A percentile compares a stretch with the other conserved stretches of the same genome.
Evolutionary conservation across 2,888 invertebrate genomes (phyloP).

Genomic region (Cantharis flavilabris): DNA sequence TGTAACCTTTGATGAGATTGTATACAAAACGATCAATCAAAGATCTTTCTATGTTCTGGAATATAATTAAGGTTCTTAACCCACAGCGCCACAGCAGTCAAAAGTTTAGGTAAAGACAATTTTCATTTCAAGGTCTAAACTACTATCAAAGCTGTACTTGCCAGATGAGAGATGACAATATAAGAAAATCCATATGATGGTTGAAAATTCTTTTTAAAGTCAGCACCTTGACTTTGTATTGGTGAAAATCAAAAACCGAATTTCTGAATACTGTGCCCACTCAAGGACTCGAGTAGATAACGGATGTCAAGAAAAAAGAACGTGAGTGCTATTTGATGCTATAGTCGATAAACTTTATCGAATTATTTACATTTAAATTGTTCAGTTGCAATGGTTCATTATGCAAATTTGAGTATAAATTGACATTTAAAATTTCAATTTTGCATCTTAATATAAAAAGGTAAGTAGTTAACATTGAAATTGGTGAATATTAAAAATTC

Average conservation of each 20-base stretch:
- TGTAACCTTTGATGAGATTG: no score
- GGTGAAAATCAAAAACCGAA: background rate
- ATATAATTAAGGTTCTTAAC: no score
- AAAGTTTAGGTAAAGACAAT: no score
- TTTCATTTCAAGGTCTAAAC: no score
- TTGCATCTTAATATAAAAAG: background rate
- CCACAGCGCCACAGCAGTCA: no score
- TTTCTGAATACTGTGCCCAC: background rate
- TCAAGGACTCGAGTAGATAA: background rate
- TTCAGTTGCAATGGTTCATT: background rate
- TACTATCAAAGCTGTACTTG: no score
- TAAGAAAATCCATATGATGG: no score
- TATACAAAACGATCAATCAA: no score
- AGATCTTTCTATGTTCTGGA: background rate
- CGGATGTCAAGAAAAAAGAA: background rate
- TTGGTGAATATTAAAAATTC: constrained; percentile 1
- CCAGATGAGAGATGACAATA: no score
- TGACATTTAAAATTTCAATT: background rate
- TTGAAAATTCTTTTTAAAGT: background rate
- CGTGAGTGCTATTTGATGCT: background rate
- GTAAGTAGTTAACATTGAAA: constrained; percentile 14
- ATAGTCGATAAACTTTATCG: background rate
- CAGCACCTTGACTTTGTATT: background rate
- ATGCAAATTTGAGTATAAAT: background rate
- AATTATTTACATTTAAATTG: background rate